Conservation (phyloP, 1,140 invertebrate genomes). For the Formica selysi region DNA sequence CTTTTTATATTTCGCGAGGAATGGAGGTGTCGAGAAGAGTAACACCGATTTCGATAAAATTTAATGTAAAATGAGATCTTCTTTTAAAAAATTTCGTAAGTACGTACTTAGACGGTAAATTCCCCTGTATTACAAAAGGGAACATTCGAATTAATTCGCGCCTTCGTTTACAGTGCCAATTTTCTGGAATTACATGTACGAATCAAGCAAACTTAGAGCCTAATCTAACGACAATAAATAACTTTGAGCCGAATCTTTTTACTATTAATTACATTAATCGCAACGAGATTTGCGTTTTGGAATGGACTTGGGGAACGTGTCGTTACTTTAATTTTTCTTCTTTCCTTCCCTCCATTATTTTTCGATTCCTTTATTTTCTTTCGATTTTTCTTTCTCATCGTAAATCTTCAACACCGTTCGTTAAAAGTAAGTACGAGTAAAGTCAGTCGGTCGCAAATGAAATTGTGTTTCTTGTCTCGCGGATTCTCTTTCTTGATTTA, state of each 20-base stretch:
- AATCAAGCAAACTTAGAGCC: constrained; percentile 17
- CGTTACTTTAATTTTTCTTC: constrained; percentile 18
- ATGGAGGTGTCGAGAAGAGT: neutral
- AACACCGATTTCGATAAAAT: constrained; percentile 10
- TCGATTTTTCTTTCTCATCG: neutral
- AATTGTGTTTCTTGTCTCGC: constrained; percentile 1
- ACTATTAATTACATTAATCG: constrained; percentile 41
- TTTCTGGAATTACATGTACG: neutral
- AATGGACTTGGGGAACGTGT: constrained; percentile 64
- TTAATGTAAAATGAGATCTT: constrained; percentile 50
- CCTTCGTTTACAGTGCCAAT: constrained; percentile 5
- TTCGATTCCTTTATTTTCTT: neutral
- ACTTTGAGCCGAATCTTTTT: constrained; percentile 47
- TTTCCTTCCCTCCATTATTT: neutral
- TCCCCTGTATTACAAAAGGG: neutral
- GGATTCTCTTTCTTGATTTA: neutral
- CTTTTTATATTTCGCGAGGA: neutral
- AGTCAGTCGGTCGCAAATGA: constrained; percentile 50
- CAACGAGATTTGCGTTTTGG: constrained; percentile 17
- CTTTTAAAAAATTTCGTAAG: constrained; percentile 38
- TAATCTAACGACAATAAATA: constrained; percentile 31
- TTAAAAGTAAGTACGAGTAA: constrained; percentile 55
- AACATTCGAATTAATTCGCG: neutral
- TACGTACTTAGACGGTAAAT: constrained; percentile 38
- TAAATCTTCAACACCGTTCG: neutral